These are phyloP conservation scores for Lepus oiostolus DNA, from an alignment of 2,797 vertebrate genomes.

Conservation along the genomic window DNA sequence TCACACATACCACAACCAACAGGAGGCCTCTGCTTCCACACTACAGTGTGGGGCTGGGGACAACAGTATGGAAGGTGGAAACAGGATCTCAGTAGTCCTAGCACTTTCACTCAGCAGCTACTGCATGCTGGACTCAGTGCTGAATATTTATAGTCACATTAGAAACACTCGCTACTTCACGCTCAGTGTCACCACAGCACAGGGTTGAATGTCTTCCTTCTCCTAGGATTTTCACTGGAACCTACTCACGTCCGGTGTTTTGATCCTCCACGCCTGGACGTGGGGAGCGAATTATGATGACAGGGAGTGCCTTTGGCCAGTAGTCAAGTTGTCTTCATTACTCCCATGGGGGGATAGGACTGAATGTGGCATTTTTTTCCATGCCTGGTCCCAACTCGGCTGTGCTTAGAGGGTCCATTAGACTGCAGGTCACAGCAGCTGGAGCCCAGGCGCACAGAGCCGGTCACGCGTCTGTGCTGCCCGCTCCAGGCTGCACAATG, in stretches of 20 bases:
- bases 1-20: constrained; percentile 22
- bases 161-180: neutral
- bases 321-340: constrained; percentile 75
- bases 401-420: constrained; percentile 88
- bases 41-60: neutral
- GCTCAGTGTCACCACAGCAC: neutral
- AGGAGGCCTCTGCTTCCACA: neutral
- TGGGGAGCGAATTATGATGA: neutral
- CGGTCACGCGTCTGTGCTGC: constrained; percentile 84
- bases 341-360: constrained; percentile 3
- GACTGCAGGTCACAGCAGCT: constrained; percentile 90
- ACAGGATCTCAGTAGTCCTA: neutral
- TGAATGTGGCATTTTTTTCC: constrained; percentile 63
- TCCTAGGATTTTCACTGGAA: neutral
- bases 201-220: neutral
- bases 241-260: constrained; percentile 18
- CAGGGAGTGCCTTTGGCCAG: constrained; percentile 45
- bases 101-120: neutral
- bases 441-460: constrained; percentile 84
- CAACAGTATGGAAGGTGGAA: neutral
- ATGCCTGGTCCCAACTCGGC: constrained; percentile 55
- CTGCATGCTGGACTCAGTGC: constrained; percentile 55
- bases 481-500: constrained; percentile 90
- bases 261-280: neutral
- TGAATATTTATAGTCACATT: neutral